These are phyloP conservation scores for Conopomorpha cramerella DNA, from an alignment of 1,140 invertebrate genomes.

Conservation along the genomic window DNA sequence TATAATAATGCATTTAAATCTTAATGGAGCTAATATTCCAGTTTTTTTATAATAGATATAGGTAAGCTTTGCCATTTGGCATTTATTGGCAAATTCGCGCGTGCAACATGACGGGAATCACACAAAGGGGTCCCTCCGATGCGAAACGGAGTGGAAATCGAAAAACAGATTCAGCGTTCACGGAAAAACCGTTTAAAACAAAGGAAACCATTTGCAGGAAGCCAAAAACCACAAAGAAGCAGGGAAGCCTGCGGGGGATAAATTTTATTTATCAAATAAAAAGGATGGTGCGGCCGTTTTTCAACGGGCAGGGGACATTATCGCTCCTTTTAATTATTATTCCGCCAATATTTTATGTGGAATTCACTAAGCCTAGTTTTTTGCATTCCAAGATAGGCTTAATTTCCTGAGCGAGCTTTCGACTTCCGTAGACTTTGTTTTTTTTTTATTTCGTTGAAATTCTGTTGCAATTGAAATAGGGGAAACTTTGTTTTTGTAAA, in stretches of 20 bases:
- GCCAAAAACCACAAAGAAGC: constrained; percentile 30
- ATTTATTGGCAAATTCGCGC: too few species aligned
- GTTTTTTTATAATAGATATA: too few species aligned
- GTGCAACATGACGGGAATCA: too few species aligned
- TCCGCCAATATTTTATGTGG: constrained; percentile 51
- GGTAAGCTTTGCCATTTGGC: too few species aligned
- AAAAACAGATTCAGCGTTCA: not conserved
- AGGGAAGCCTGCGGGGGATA: constrained; percentile 38
- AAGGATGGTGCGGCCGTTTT: constrained; percentile 55
- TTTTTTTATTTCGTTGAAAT: too few species aligned
- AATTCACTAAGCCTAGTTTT: too few species aligned
- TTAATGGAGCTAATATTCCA: too few species aligned
- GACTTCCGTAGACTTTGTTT: too few species aligned
- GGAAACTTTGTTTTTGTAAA: too few species aligned
- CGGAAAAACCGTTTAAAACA: constrained; percentile 17
- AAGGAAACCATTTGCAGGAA: constrained; percentile 25
- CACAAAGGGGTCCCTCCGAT: not conserved
- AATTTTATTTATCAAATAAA: constrained; percentile 62
- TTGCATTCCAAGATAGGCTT: not conserved
- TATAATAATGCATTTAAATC: too few species aligned
- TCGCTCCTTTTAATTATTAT: constrained; percentile 60
- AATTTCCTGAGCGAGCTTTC: not conserved
- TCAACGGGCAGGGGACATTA: constrained; percentile 51
- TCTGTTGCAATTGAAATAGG: too few species aligned
- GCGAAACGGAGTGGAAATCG: not conserved